These are phyloP conservation scores for Abrostola tripartita DNA, from an alignment of 2,888 invertebrate species.

Conservation along the genomic window DNA sequence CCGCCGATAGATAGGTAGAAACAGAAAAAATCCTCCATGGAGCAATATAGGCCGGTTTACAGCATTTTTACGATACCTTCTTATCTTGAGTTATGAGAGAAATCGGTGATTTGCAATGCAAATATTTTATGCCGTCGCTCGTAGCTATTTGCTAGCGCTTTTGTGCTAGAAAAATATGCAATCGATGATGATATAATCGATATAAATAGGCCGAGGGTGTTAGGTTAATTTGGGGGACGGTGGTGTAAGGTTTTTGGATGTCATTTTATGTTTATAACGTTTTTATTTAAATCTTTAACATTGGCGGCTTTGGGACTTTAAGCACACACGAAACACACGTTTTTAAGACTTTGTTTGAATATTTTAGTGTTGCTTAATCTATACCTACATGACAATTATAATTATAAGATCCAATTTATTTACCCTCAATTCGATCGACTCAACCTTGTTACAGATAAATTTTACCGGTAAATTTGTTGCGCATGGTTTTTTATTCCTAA, in stretches of 20 bases:
- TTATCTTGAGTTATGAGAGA: slow-evolving; percentile 68
- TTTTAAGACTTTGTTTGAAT: too few relatives aligned
- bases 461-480: too few relatives aligned
- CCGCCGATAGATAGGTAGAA: slow-evolving; percentile 55
- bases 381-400: too few relatives aligned
- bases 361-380: too few relatives aligned
- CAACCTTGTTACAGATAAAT: too few relatives aligned
- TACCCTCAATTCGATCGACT: too few relatives aligned
- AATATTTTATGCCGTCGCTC: slow-evolving; percentile 62
- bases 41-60: slow-evolving; percentile 58
- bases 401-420: too few relatives aligned
- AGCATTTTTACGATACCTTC: slow-evolving; percentile 66
- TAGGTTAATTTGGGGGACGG: slow-evolving; percentile 29
- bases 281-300: too few relatives aligned
- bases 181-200: slow-evolving; percentile 29
- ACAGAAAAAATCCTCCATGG: slow-evolving; percentile 53
- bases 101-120: slow-evolving; percentile 68
- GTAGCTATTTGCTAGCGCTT: slow-evolving; percentile 60
- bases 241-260: not conserved
- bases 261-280: not conserved
- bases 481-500: too few relatives aligned
- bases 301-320: too few relatives aligned
- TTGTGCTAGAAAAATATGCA: slow-evolving; percentile 50
- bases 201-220: slow-evolving; percentile 34
- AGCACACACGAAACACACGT: too few relatives aligned